Evolutionary conservation across 2,888 invertebrate genomes (phyloP), one percentile per base, ranked within the genome.

Genomic region (Drosophila histrio): DNA sequence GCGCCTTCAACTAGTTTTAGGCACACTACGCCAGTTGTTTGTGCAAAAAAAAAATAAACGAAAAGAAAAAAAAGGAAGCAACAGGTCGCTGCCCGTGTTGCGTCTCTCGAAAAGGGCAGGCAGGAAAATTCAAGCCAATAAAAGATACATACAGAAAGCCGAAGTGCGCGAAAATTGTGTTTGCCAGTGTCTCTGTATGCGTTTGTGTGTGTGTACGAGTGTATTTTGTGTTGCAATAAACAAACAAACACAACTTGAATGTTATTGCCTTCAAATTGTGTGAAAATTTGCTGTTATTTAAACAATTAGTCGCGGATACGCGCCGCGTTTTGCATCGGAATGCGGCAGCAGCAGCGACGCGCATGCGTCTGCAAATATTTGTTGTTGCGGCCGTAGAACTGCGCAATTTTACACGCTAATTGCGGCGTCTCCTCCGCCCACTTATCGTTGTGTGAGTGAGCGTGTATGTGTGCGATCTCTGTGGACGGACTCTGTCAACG

Each of bases 141-240:
- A 81, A 88, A 84, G 84, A 84, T 84, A 84, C 84, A 84, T 88
- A 84, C 88, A 83, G 72, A 87, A 79, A 78, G 62, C 56, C 74
- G 73, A 67, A 79, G 75, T 78, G 79, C 82, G 82, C 80, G 79
- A 86, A 87, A 86, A 88, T 69, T 73, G 66, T 64, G 59, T 41
- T 44, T 69, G 65, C 47, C 52, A 59, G 41, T 46, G 46, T 36
- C 24, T 41, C 21, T 22, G 43, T 57, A 34, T 44, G 52, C 54
- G 44, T 61, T 41, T 54, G 43, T 50, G 39, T 34, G 32, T 39
- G 39, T 32, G 38, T 47, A 19, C 44, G 30, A 59, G 58, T 65
- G 38, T 59, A 24, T 38, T 57, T 46, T 49, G 52, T 36, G 32
- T 60, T 22, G 60, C 49, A 53, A 63, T 56, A 66, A 81, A 61